These are phyloP conservation scores for Tapirus indicus DNA, from an alignment of 2,797 vertebrate species.

Conservation along the genomic window DNA sequence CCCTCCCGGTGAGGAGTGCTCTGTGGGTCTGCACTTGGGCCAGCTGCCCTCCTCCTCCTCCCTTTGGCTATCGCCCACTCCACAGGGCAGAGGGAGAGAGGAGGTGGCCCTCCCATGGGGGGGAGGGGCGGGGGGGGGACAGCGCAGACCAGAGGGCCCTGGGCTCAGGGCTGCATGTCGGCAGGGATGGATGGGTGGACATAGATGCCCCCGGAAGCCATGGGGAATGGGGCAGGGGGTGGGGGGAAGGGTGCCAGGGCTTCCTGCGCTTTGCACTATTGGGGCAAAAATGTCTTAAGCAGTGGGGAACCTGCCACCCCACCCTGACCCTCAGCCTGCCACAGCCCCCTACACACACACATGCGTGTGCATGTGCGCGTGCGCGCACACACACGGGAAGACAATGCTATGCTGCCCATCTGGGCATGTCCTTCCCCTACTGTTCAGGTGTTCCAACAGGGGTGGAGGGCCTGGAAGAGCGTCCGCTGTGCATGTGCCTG, in stretches of 20 bases:
- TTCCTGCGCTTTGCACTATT: slow-evolving; percentile 83
- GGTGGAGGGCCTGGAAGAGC: slow-evolving; percentile 51
- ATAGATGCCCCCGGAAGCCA: slow-evolving; percentile 83
- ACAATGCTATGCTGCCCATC: slow-evolving; percentile 46
- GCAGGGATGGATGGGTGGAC: slow-evolving; percentile 85
- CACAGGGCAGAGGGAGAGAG: slow-evolving; percentile 9
- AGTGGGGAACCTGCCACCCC: slow-evolving; percentile 80
- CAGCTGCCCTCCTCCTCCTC: slow-evolving; percentile 53
- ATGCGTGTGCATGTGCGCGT: not conserved
- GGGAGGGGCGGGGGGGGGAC: slow-evolving; percentile 18
- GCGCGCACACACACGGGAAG: not conserved
- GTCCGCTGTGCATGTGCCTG: slow-evolving; percentile 53
- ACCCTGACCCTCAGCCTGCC: slow-evolving; percentile 79
- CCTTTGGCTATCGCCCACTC: slow-evolving; percentile 42
- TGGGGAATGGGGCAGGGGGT: slow-evolving; percentile 78
- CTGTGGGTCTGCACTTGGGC: slow-evolving; percentile 77
- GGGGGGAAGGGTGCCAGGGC: slow-evolving; percentile 72
- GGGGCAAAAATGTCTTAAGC: slow-evolving; percentile 85
- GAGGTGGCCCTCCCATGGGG: slow-evolving; percentile 26
- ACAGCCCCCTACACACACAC: slow-evolving; percentile 65
- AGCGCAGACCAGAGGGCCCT: slow-evolving; percentile 77
- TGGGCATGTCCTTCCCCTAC: slow-evolving; percentile 39
- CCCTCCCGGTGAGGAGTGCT: slow-evolving; percentile 75
- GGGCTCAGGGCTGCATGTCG: slow-evolving; percentile 81
- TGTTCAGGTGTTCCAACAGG: slow-evolving; percentile 36